Base-by-base conservation (phyloP, 1,140 invertebrate species). In the Drosophila seguyi region DNA sequence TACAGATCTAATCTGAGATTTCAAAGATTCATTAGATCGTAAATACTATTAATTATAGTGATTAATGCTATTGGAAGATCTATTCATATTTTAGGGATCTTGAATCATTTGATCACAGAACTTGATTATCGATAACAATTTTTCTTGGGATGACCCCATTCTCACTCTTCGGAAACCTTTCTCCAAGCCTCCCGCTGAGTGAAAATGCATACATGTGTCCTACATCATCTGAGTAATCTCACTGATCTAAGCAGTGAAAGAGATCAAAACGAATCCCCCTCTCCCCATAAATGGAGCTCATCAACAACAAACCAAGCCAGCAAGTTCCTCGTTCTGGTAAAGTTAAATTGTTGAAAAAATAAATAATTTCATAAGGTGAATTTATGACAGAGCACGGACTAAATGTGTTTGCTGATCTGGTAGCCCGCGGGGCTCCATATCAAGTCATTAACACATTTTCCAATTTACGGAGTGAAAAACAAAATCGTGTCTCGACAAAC, bases 391-490 rank as follows among this genome's bases (percentile, higher is more conserved):
- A 42, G 25, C 48, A 31, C 41, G 41, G 41, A 27, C 41, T n/a
- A 58, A 76, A 76, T 76, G 34, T 76, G 73, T 57, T 79, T 71
- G 73, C 58, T 63, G 72, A 75, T 75, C 72, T 41, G 74, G 48
- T 36, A 75, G 50, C 14, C 48, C 3, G 45, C 48, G 48, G 36
- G 25, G 48, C 74, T 50, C 50, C 57, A 65, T 42, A 66, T 79
- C 60, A 73, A 79, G 71, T 73, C 56, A 79, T 79, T 74, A 79
- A 66, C 77, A 79, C 75, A 73, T 74, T 59, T 79, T 41, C 53
- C 18, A 72, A 57, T 53, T 55, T 78, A 71, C 59, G 16, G 47
- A 69, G 42, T 59, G 50, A 42, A 44, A 76, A 67, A 61, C 62
- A 53, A 69, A 77, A 69, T 56, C 39, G 55, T 61, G 67, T 69